Conservation (phyloP, 2,888 invertebrate genomes). For the Bedellia somnulentella region DNA sequence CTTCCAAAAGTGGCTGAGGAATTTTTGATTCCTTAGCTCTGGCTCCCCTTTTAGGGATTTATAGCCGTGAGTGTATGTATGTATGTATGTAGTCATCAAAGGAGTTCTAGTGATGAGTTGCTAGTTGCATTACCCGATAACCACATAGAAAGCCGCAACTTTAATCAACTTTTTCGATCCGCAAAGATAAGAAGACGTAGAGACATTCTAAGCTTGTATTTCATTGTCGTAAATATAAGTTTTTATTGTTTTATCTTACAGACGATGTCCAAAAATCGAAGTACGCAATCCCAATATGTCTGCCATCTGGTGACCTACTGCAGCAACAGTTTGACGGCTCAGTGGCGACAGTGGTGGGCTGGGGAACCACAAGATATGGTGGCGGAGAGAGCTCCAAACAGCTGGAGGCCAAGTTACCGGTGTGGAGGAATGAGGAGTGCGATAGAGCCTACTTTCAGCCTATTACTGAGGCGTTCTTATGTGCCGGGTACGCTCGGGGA, state of each 20-base stretch:
- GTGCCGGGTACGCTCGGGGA: slow-evolving; percentile 86
- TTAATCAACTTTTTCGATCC: too few species aligned
- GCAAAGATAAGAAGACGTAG: too few species aligned
- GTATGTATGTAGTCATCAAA: too few species aligned
- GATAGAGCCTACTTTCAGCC: slow-evolving; percentile 91
- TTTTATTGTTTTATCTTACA: slow-evolving; percentile 22
- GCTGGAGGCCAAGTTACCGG: slow-evolving; percentile 80
- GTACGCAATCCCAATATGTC: slow-evolving; percentile 85
- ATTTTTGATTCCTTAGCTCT: too few species aligned
- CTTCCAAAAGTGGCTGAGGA: too few species aligned
- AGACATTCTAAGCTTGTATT: too few species aligned
- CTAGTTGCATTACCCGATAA: too few species aligned
- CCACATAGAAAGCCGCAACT: too few species aligned
- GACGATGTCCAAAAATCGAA: slow-evolving; percentile 78
- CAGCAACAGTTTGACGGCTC: slow-evolving; percentile 69
- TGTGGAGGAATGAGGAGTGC: slow-evolving; percentile 89
- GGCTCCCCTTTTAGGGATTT: too few species aligned
- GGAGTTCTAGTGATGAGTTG: too few species aligned
- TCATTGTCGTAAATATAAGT: too few species aligned
- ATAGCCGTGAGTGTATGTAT: too few species aligned
- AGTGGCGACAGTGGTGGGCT: slow-evolving; percentile 86
- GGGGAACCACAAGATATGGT: slow-evolving; percentile 89
- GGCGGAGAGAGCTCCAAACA: slow-evolving; percentile 86
- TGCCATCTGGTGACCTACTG: slow-evolving; percentile 66
- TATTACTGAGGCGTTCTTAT: slow-evolving; percentile 86